Evolutionary conservation across 2,113 vertebrate species (phyloP), one percentile per base, ranked within the genome.

Genomic region (Semnornis frantzii): DNA sequence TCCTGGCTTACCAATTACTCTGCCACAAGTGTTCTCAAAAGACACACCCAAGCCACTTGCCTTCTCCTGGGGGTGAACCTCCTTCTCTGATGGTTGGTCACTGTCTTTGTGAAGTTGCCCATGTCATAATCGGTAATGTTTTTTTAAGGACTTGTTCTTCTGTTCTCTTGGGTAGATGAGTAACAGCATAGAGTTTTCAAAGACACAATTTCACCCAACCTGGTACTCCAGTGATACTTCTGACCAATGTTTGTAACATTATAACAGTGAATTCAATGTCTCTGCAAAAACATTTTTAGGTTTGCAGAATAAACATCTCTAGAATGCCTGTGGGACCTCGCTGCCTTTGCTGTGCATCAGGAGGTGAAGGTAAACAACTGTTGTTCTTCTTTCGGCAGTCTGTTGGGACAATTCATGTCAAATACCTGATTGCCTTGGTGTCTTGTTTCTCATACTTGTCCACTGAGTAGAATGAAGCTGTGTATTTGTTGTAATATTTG

Each of bases 51-150:
- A 84, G 23, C 18, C 55, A 64, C 46, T 59, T 70, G 5, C 9
- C 15, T 37, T 62, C 55, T 77, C 23, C 66, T 69, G 30, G n/a
- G n/a, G n/a, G 13, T 37, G 84, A 75, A 46, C 17, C 12, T 75
- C 17, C 12, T 75, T 87, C 28, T 69, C 20, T 52, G 73, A 73
- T 31, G 20, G 15, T 15, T 82, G 37, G 8, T 63, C 19, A 34
- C 10, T 69, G 13, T 25, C 30, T 68, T 68, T 34, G 46, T 12
- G 69, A 8, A 31, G 31, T 24, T 78, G 17, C 27, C 24, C 20
- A 39, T 42, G 24, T 63, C 2, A 39, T 0, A 0, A 34, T n/a
- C 27, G 44, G 15, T 15, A 54, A 33, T 25, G 1, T 12, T 74
- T 90, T 69, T 57, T 58, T 37, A 58, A 75, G 60, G 30, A 44